These are phyloP conservation scores for Ficedula albicollis DNA, from an alignment of 2,797 vertebrate species.

Conservation along the genomic window DNA sequence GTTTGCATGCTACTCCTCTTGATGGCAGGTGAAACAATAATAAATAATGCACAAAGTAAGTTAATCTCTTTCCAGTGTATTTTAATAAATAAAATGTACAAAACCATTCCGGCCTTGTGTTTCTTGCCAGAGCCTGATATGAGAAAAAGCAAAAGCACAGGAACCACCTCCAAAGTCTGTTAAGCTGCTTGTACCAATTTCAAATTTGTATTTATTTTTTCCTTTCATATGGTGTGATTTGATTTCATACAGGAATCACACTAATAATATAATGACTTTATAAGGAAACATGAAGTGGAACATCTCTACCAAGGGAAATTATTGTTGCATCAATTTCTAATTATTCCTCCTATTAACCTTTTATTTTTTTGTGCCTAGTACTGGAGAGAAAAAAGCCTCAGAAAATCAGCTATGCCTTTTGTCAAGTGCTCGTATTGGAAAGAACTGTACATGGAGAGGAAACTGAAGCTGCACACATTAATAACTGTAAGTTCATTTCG, in stretches of 20 bases:
- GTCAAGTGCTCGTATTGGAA: not conserved
- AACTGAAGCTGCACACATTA: not conserved
- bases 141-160: not conserved
- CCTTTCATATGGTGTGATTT: not conserved
- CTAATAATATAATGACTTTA: slow-evolving; percentile 17
- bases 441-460: not conserved
- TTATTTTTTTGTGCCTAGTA: not conserved
- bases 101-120: slow-evolving; percentile 26
- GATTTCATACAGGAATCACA: slow-evolving; percentile 17
- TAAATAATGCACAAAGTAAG: slow-evolving; percentile 61
- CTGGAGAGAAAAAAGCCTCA: not conserved
- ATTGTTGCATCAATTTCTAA: not conserved
- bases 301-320: not conserved
- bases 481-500: not conserved
- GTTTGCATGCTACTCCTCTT: not conserved
- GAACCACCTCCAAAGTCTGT: not conserved
- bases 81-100: slow-evolving; percentile 63
- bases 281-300: not conserved
- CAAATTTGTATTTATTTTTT: slow-evolving; percentile 4
- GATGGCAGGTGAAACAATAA: slow-evolving; percentile 41
- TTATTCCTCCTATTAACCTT: not conserved
- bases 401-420: not conserved
- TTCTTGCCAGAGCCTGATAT: slow-evolving; percentile 27
- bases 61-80: slow-evolving; percentile 46
- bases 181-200: slow-evolving; percentile 35